Conservation (phyloP, 2,797 vertebrate genomes). For the Ambastaia sidthimunki region DNA sequence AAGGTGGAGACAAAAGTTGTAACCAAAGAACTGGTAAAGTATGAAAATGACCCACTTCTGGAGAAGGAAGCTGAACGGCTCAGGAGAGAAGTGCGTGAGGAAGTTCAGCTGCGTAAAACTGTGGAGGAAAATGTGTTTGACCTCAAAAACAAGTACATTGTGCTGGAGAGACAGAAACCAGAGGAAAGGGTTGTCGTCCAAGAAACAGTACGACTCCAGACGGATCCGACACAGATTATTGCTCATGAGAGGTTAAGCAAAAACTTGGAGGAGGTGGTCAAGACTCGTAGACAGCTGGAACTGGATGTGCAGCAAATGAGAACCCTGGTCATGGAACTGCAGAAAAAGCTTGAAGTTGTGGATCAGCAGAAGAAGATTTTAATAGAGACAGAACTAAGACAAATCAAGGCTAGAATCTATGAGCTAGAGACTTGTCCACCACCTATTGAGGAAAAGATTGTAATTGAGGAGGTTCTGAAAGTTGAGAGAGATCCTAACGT, state of each 20-base stretch:
- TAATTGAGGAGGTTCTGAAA: slow-evolving; percentile 92
- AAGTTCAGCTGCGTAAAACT: slow-evolving; percentile 81
- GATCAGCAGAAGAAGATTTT: slow-evolving; percentile 87
- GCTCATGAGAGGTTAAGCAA: slow-evolving; percentile 84
- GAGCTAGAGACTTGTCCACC: slow-evolving; percentile 83
- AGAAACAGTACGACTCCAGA: slow-evolving; percentile 86
- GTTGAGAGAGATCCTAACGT: slow-evolving; percentile 90
- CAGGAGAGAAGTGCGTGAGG: slow-evolving; percentile 82
- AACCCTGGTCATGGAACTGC: slow-evolving; percentile 78
- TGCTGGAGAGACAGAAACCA: slow-evolving; percentile 88
- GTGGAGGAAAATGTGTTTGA: slow-evolving; percentile 86
- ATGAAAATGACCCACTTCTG: slow-evolving; percentile 89
- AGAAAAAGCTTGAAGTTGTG: slow-evolving; percentile 81
- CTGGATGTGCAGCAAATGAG: slow-evolving; percentile 85
- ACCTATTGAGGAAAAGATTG: slow-evolving; percentile 87
- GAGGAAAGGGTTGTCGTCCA: slow-evolving; percentile 88
- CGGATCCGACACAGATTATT: slow-evolving; percentile 85
- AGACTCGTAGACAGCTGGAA: slow-evolving; percentile 83
- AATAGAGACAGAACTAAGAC: slow-evolving; percentile 87
- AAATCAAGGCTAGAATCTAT: slow-evolving; percentile 83
- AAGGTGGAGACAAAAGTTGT: slow-evolving; percentile 89
- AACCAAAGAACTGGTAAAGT: slow-evolving; percentile 87
- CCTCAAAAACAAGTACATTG: slow-evolving; percentile 86
- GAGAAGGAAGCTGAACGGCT: slow-evolving; percentile 90
- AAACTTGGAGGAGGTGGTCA: slow-evolving; percentile 84